Conservation (phyloP, 2,113 vertebrate species). For the Irena cyanogastra region DNA sequence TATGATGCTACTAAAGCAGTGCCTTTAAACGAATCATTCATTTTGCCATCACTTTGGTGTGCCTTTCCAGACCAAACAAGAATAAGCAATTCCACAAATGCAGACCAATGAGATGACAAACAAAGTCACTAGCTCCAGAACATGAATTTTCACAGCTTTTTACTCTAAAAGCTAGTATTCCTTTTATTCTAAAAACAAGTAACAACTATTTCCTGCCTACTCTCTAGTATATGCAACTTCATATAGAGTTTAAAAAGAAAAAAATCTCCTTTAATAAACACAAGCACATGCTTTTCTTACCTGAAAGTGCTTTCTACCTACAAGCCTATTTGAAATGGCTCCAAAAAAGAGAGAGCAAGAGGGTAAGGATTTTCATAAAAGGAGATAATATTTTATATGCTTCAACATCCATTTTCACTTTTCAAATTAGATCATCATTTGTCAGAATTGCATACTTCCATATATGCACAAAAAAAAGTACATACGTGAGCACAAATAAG, state of each 20-base stretch:
- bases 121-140: neutral
- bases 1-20: neutral
- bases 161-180: neutral
- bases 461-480: neutral
- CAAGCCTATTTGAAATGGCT: neutral
- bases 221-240: neutral
- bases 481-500: neutral
- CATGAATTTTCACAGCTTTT: neutral
- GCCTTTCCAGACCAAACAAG: neutral
- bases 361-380: neutral
- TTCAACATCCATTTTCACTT: neutral
- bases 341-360: neutral
- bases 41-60: neutral
- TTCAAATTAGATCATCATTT: neutral
- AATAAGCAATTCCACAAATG: neutral
- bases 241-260: fast-evolving
- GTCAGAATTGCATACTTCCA: neutral
- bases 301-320: neutral
- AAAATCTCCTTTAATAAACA: neutral
- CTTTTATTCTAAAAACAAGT: neutral
- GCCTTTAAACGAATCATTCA: neutral
- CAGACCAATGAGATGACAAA: neutral
- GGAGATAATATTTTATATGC: neutral
- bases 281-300: neutral
- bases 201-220: neutral